These are phyloP conservation scores for Thomomys bottae DNA, from an alignment of 2,113 vertebrate species.

Conservation along the genomic window DNA sequence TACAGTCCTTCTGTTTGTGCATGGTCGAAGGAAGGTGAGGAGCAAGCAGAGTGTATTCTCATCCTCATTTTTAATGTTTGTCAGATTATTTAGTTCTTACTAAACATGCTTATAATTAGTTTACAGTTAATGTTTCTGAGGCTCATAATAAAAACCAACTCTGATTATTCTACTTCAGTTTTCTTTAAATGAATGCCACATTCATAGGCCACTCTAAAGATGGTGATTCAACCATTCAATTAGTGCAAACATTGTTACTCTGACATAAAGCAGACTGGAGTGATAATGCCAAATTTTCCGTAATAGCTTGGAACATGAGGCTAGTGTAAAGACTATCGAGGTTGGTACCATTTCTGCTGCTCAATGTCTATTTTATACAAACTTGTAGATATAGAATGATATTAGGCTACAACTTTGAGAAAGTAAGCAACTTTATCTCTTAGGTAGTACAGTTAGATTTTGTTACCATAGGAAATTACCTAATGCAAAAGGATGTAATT, in stretches of 20 bases:
- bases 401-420: not conserved
- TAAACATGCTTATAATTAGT: not conserved
- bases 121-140: not conserved
- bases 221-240: not conserved
- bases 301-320: not conserved
- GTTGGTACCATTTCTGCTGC: not conserved
- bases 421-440: conserved; percentile 1
- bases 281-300: not conserved
- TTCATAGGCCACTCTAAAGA: not conserved
- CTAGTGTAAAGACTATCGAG: not conserved
- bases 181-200: not conserved
- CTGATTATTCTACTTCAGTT: not conserved
- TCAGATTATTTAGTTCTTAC: conserved; percentile 11
- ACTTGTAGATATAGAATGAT: not conserved
- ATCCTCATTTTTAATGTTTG: not conserved
- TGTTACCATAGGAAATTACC: not conserved
- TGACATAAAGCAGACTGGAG: not conserved
- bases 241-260: not conserved
- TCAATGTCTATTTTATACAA: not conserved
- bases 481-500: not conserved
- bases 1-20: not conserved
- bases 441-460: not conserved
- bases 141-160: not conserved
- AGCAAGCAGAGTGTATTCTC: not conserved
- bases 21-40: not conserved